Percentiles rank a stretch among this genome's conserved stretches.
Evolutionary conservation across 2,888 invertebrate genomes (phyloP).

Genomic region (Trissoscelio sp.): DNA sequence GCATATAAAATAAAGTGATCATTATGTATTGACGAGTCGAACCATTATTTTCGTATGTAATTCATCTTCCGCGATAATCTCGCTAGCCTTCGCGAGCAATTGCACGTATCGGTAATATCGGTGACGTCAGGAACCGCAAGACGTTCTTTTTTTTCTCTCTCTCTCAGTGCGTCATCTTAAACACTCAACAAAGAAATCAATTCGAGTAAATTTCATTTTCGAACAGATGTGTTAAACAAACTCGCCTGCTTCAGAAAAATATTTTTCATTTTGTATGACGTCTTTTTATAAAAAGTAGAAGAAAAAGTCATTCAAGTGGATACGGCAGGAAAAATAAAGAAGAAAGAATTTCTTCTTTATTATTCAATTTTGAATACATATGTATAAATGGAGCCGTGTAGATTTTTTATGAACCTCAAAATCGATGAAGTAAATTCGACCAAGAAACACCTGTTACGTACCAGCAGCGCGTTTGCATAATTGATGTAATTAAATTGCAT

Average conservation of each 20-base stretch:
- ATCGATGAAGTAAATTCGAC: slow-evolving; percentile 36
- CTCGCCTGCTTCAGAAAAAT: background rate
- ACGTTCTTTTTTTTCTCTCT: no score
- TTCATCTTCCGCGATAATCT: slow-evolving; percentile 62
- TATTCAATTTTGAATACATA: no score
- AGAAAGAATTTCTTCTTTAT: no score
- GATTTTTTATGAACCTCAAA: slow-evolving; percentile 24
- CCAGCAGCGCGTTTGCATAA: slow-evolving; percentile 45
- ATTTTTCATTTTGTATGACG: background rate
- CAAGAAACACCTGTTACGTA: slow-evolving; percentile 52
- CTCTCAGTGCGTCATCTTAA: slow-evolving; percentile 36
- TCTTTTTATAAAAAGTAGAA: no score
- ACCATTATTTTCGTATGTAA: slow-evolving; percentile 57
- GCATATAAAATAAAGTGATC: slow-evolving; percentile 36
- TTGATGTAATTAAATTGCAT: slow-evolving; percentile 63
- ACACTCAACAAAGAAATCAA: slow-evolving; percentile 27
- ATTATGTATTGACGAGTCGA: slow-evolving; percentile 41
- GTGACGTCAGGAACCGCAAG: slow-evolving; percentile 51
- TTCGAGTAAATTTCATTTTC: slow-evolving; percentile 17
- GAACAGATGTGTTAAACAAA: background rate
- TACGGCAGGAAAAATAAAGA: no score
- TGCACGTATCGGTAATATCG: slow-evolving; percentile 57
- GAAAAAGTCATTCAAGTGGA: no score
- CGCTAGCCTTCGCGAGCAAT: slow-evolving; percentile 52
- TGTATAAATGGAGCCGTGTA: background rate